Percentiles rank a stretch among this genome's conserved stretches.
phyloP scores from a whole-genome alignment of 2,113 vertebrate genomes.

The Gavialis gangeticus region DNA sequence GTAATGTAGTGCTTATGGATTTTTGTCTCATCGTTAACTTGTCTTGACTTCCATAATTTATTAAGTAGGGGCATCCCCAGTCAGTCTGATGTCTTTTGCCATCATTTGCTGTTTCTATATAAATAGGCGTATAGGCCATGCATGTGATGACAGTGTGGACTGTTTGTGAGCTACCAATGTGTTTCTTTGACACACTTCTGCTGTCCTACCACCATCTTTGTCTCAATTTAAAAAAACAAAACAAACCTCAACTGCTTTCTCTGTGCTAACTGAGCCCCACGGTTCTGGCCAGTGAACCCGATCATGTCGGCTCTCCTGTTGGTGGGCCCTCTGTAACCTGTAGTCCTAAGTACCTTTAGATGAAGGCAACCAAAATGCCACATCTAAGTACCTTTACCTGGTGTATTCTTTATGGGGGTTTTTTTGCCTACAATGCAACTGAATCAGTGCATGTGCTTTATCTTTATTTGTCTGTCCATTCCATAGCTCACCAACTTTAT shows the following conservation, averaged over 20 bases:
- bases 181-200: too few species aligned
- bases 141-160: neutral
- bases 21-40: slow-evolving; percentile 4
- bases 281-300: too few species aligned
- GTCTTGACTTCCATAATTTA: neutral
- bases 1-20: neutral
- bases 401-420: neutral
- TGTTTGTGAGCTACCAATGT: neutral
- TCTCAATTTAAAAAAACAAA: too few species aligned
- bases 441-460: neutral
- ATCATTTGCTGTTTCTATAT: neutral
- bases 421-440: slow-evolving; percentile 44
- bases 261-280: too few species aligned
- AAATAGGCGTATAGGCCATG: neutral
- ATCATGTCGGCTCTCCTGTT: too few species aligned
- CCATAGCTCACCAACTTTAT: accelerated
- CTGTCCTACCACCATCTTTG: too few species aligned
- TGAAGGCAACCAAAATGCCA: too few species aligned
- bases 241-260: neutral
- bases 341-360: neutral
- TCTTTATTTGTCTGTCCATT: slow-evolving; percentile 25
- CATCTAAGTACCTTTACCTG: neutral
- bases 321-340: neutral
- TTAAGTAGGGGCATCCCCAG: neutral
- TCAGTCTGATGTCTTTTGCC: neutral